Base-by-base conservation (phyloP, 1,140 invertebrate species). In the fruit fly (Drosophila melanogaster) region DNA sequence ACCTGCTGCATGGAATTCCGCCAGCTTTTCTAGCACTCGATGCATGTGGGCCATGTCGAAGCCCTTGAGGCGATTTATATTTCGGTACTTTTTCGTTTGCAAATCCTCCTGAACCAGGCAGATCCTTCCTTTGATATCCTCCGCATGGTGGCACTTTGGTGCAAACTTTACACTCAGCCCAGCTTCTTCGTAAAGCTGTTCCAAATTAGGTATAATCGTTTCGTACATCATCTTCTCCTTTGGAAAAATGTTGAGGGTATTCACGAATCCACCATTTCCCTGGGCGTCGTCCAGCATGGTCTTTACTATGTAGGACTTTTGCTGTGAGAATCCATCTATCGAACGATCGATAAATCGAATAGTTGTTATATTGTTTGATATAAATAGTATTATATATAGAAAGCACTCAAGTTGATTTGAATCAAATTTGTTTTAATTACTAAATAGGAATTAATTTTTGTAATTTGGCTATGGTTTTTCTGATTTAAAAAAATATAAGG, bases 71-170 rank as follows among this genome's bases (percentile, higher is more conserved):
- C 94, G 92, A 77, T 93, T 92, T 0, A 93, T 93, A 92, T 95
- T 94, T n/a, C 92, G 76, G 79, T 93, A 95, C 30, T 94, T 94
- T 12, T 92, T 86, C 17, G 92, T 91, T n/a, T 91, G 75, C 10
- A 95, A 77, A 86, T 95, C 94, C 56, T 94, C 94, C 1, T 95
- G 81, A 0, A 94, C 91, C 15, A 95, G 50, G 5, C 81, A 85
- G 26, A 90, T 91, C 35, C 90, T 71, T 1, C 83, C 90, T 8
- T 81, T 74, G 0, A 91, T 60, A 44, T 91, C 72, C 47, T 91
- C 90, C 3, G 85, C 51, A 67, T 74, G 85, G 19, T 73, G 73
- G 41, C 90, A 91, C 51, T 91, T 91, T 19, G 90, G 90, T 6
- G 86, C 83, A 26, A 91, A 78, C 41, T 76, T 78, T 0, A 91